A percentile compares a stretch with the other conserved stretches of the same genome.
Conservation (phyloP, 2,888 invertebrate genomes). For the Archips xylosteana region DNA sequence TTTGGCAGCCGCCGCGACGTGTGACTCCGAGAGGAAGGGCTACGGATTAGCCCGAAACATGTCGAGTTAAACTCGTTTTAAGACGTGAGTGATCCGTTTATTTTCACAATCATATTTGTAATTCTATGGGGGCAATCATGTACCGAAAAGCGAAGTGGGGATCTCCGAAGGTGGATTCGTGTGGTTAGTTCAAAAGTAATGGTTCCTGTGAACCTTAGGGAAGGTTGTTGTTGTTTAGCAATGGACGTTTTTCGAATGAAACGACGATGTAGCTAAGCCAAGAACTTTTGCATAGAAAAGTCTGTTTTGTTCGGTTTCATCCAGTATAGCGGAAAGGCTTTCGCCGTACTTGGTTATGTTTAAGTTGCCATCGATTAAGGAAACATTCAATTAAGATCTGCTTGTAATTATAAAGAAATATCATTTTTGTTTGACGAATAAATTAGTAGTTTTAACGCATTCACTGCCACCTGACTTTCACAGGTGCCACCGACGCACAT, state of each 20-base stretch:
- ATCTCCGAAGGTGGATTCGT: too few relatives aligned
- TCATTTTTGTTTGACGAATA: slow-evolving; percentile 1
- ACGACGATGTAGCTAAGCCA: neutral
- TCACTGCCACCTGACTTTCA: too few relatives aligned
- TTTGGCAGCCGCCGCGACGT: too few relatives aligned
- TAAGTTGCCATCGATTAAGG: neutral
- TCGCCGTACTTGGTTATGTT: neutral
- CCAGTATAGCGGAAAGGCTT: neutral
- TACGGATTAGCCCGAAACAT: too few relatives aligned
- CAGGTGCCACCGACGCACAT: too few relatives aligned
- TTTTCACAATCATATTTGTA: too few relatives aligned
- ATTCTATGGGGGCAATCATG: too few relatives aligned
- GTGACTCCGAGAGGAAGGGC: too few relatives aligned
- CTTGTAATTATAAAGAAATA: neutral
- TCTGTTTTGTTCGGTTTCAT: neutral
- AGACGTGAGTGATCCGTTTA: too few relatives aligned
- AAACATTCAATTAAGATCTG: neutral
- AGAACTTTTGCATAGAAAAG: neutral
- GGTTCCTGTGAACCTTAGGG: neutral
- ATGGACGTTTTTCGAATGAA: neutral
- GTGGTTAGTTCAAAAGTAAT: too few relatives aligned
- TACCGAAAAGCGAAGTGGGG: too few relatives aligned
- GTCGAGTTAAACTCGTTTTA: too few relatives aligned
- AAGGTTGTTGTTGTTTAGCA: neutral
- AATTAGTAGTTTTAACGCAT: slow-evolving; percentile 9